A percentile compares a stretch with the other conserved stretches of the same genome.
Evolutionary conservation across 2,888 invertebrate genomes (phyloP).

Genomic region (Autographa gamma): DNA sequence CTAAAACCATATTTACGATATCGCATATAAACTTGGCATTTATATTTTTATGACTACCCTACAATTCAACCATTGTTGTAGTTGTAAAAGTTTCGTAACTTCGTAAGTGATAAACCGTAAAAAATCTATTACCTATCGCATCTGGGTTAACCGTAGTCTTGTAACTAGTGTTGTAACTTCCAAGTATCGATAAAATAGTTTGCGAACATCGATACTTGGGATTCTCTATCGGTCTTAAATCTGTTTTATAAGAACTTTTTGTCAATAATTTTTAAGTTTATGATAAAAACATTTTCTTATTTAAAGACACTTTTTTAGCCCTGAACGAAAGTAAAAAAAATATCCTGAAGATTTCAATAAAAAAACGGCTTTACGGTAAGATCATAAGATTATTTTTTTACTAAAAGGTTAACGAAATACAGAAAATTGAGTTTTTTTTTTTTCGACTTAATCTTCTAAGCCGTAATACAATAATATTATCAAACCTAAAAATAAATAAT

Average conservation of each 20-base stretch:
- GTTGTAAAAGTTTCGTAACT: constrained; percentile 39
- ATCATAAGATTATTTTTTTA: too few species aligned
- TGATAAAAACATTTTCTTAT: too few species aligned
- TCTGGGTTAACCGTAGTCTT: constrained; percentile 33
- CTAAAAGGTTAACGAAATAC: too few species aligned
- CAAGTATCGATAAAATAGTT: constrained; percentile 20
- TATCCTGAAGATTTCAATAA: too few species aligned
- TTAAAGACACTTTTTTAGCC: too few species aligned
- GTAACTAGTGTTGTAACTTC: constrained; percentile 9
- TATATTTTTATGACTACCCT: constrained; percentile 40
- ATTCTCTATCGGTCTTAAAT: neutral
- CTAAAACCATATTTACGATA: constrained; percentile 38
- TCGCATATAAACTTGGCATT: constrained; percentile 27
- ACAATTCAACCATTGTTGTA: constrained; percentile 35
- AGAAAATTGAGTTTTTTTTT: too few species aligned
- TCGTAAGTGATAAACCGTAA: constrained; percentile 40
- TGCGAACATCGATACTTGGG: constrained; percentile 5
- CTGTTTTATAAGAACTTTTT: too few species aligned
- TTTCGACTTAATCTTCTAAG: too few species aligned
- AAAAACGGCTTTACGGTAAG: too few species aligned
- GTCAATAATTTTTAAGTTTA: too few species aligned
- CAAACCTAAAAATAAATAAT: neutral
- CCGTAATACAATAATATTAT: too few species aligned
- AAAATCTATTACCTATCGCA: constrained; percentile 34
- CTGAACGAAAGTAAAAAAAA: too few species aligned